Evolutionary conservation across 92 coral and sea anemone species (phyloP).

Genomic region (Umimayanthus chanpuru): DNA sequence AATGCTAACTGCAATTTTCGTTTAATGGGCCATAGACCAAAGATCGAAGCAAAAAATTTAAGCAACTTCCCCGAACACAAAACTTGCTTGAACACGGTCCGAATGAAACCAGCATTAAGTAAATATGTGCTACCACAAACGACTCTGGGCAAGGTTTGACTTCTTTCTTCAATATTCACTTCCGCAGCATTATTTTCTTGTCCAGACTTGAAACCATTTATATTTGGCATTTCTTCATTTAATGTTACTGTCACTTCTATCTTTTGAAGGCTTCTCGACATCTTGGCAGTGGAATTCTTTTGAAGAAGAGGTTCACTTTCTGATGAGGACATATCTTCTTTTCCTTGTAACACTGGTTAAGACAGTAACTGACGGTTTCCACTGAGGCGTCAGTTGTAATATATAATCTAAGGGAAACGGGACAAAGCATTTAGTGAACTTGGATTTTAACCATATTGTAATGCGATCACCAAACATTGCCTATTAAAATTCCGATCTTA

Average conservation of each 20-base stretch:
- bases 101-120: background rate
- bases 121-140: background rate
- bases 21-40: constrained; percentile 9
- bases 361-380: background rate
- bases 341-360: background rate
- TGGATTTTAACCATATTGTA: too few species aligned
- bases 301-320: too few species aligned
- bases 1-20: background rate
- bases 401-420: too few species aligned
- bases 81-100: background rate
- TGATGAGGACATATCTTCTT: background rate
- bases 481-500: too few species aligned
- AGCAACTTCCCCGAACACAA: background rate
- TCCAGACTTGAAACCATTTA: too few species aligned
- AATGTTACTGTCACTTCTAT: too few species aligned
- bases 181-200: background rate
- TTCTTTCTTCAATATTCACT: too few species aligned
- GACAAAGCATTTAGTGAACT: too few species aligned
- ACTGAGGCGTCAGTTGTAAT: background rate
- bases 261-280: background rate
- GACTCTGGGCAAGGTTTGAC: too few species aligned
- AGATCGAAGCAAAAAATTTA: background rate
- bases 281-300: background rate
- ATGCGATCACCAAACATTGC: too few species aligned
- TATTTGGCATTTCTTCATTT: background rate